A percentile compares a stretch with the other conserved stretches of the same genome.
These are phyloP conservation scores for Drosophila varians DNA, from an alignment of 1,140 invertebrate genomes.

Conservation along the genomic window DNA sequence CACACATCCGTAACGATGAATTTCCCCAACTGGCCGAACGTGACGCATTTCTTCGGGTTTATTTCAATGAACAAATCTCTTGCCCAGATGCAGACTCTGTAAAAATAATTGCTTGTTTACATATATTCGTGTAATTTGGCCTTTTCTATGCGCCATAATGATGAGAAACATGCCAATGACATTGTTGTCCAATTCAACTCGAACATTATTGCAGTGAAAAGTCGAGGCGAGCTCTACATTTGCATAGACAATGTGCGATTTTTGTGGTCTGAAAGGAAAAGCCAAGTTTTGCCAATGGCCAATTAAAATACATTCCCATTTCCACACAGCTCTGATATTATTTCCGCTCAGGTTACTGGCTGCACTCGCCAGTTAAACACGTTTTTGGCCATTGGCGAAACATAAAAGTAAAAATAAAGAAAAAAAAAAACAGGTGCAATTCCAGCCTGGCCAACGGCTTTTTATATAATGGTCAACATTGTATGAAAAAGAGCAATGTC, in stretches of 20 bases:
- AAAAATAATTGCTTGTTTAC: conserved; percentile 40
- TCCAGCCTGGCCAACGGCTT: conserved; percentile 17
- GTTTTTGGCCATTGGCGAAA: conserved; percentile 23
- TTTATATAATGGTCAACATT: conserved; percentile 42
- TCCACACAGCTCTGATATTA: conserved; percentile 41
- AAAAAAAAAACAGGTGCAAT: conserved; percentile 43
- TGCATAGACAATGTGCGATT: conserved; percentile 53
- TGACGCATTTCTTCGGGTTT: conserved; percentile 40
- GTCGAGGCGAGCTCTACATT: conserved; percentile 28
- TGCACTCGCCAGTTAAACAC: conserved; percentile 38
- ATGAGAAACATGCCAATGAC: conserved; percentile 76
- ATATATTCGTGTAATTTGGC: conserved; percentile 58
- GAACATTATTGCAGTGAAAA: conserved; percentile 53
- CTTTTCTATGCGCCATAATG: conserved; percentile 57
- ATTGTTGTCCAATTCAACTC: conserved; percentile 49
- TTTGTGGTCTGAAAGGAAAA: conserved; percentile 45
- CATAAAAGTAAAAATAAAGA: conserved; percentile 4
- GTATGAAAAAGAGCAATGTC: conserved; percentile 30
- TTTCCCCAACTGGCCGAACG: conserved; percentile 30
- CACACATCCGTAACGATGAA: conserved; percentile 26
- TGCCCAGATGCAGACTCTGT: conserved; percentile 26
- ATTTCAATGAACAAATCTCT: conserved; percentile 40
- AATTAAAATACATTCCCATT: conserved; percentile 69
- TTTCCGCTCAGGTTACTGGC: conserved; percentile 63
- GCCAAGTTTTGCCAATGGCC: conserved; percentile 48